phyloP scores from a whole-genome alignment of 2,797 vertebrate genomes.

The Brotula barbata region DNA sequence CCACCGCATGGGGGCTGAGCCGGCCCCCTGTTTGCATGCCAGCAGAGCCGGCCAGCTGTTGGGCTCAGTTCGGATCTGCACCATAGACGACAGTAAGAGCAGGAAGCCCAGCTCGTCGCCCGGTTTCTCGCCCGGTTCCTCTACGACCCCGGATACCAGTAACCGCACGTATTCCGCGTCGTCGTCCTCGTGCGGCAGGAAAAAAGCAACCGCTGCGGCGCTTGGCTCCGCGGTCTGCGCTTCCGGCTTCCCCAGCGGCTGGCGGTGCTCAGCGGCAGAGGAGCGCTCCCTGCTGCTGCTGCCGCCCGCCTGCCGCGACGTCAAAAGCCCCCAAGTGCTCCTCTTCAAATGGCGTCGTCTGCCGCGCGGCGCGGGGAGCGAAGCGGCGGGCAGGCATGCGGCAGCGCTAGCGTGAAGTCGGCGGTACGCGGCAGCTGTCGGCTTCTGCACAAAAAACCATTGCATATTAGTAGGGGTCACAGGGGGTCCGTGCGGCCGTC shows the following conservation, averaged over 20 bases:
- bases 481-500: conserved; percentile 65
- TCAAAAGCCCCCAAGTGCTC: conserved; percentile 73
- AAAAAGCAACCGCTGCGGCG: conserved; percentile 72
- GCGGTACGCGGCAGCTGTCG: conserved; percentile 82
- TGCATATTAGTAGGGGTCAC: conserved; percentile 84
- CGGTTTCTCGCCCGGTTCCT: conserved; percentile 61
- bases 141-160: conserved; percentile 52
- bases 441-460: conserved; percentile 92
- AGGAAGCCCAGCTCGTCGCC: conserved; percentile 83
- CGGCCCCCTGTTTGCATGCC: conserved; percentile 98
- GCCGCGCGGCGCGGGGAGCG: conserved; percentile 84
- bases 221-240: conserved; percentile 53
- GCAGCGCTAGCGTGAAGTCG: conserved; percentile 85
- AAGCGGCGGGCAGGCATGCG: conserved; percentile 81
- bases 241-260: conserved; percentile 78
- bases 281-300: conserved; percentile 71
- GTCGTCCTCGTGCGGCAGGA: conserved; percentile 86
- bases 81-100: conserved; percentile 89
- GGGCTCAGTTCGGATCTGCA: conserved; percentile 93
- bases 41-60: conserved; percentile 82
- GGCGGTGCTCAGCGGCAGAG: conserved; percentile 62
- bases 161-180: conserved; percentile 78
- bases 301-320: conserved; percentile 81
- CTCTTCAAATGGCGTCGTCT: conserved; percentile 83
- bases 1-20: conserved; percentile 90